These are phyloP conservation scores for Machimus atricapillus DNA, from an alignment of 2,888 invertebrate genomes.

Conservation along the genomic window DNA sequence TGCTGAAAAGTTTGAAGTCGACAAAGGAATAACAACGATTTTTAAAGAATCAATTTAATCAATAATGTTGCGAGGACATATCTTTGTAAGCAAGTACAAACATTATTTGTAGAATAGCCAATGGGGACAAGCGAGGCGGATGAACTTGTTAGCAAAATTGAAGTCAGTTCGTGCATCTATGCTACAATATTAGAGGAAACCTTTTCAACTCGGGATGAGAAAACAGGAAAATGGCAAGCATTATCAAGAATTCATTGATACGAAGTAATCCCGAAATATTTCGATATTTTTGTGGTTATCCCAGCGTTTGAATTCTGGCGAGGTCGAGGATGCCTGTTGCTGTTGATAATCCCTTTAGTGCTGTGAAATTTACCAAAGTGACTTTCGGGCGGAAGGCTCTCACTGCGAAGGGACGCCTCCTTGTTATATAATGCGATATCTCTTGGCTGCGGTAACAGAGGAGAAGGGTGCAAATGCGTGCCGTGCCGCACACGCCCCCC, in stretches of 20 bases:
- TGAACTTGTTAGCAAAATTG: not conserved
- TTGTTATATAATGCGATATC: not conserved
- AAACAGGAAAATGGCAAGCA: not conserved
- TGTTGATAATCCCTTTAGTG: not conserved
- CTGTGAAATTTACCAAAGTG: not conserved
- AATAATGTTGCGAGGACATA: not conserved
- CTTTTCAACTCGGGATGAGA: not conserved
- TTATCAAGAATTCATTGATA: not conserved
- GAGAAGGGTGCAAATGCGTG: not conserved
- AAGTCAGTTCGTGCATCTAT: not conserved
- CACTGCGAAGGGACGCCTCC: not conserved
- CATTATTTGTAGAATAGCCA: not conserved
- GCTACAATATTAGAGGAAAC: not conserved
- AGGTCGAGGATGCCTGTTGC: not conserved
- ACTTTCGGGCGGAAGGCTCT: not conserved
- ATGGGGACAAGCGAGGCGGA: not conserved
- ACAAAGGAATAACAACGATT: not conserved
- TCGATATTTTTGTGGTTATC: not conserved
- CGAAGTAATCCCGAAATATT: not conserved
- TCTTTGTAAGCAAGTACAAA: not conserved
- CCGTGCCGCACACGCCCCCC: not conserved
- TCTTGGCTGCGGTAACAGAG: not conserved
- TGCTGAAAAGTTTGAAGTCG: not conserved
- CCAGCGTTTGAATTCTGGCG: not conserved
- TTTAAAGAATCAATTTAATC: not conserved